Conservation (phyloP, 2,888 invertebrate genomes). For the Ethmia dodecea region DNA sequence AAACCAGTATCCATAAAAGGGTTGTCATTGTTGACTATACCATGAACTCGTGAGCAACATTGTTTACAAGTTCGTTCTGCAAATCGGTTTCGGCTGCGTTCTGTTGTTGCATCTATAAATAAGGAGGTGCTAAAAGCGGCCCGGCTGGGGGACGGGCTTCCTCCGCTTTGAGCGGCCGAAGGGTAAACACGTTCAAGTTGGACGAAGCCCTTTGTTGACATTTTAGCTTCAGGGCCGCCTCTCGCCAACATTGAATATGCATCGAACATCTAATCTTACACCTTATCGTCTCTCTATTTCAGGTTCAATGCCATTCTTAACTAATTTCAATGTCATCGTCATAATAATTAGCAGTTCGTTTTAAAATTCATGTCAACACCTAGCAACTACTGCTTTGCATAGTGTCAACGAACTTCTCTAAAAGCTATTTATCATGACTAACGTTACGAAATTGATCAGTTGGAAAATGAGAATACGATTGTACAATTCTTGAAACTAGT, state of each 20-base stretch:
- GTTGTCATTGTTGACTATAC: too few species aligned
- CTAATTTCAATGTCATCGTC: too few species aligned
- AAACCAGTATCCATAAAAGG: too few species aligned
- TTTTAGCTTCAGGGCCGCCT: constrained; percentile 61
- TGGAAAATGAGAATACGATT: constrained; percentile 35
- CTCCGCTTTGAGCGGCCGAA: constrained; percentile 69
- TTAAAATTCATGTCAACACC: too few species aligned
- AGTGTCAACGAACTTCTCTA: constrained; percentile 27
- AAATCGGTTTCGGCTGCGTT: constrained; percentile 44
- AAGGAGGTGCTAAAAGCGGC: constrained; percentile 76
- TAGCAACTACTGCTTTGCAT: too few species aligned
- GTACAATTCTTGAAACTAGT: constrained; percentile 47
- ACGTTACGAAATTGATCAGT: constrained; percentile 23
- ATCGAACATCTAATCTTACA: neutral
- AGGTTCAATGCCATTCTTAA: neutral
- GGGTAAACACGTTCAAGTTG: constrained; percentile 63
- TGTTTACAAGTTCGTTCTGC: constrained; percentile 63
- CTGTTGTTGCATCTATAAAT: constrained; percentile 70
- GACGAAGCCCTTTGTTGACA: constrained; percentile 70
- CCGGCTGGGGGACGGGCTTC: constrained; percentile 70
- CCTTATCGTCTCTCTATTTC: neutral
- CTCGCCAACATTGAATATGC: too few species aligned
- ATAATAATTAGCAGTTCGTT: too few species aligned
- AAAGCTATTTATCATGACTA: constrained; percentile 19
- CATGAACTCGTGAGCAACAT: constrained; percentile 42